phyloP scores from a whole-genome alignment of 2,113 vertebrate species.

The Rhizomys pruinosus region DNA sequence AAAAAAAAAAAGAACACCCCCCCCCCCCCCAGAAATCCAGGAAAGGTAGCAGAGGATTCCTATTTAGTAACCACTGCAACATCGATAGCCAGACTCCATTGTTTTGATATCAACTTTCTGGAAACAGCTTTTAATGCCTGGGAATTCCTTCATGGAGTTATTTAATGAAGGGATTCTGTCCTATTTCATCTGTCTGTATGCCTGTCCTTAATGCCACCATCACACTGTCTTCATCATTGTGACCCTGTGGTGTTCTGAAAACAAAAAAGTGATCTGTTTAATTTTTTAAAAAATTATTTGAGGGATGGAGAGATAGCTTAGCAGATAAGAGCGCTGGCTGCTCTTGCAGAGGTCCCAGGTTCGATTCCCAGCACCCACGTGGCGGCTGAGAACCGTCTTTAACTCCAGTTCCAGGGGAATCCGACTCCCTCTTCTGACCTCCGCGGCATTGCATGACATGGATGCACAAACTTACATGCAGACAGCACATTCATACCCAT shows the following conservation, averaged over 20 bases:
- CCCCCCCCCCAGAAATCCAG: neutral
- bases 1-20: too few relatives aligned
- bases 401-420: too few relatives aligned
- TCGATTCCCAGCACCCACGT: too few relatives aligned
- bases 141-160: neutral
- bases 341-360: too few relatives aligned
- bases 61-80: neutral
- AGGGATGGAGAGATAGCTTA: too few relatives aligned
- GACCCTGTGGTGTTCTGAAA: neutral
- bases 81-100: neutral
- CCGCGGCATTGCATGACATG: too few relatives aligned
- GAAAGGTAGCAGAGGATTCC: neutral
- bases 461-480: too few relatives aligned
- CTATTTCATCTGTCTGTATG: neutral
- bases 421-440: too few relatives aligned
- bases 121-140: neutral
- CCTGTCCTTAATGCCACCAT: neutral
- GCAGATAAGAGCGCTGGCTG: too few relatives aligned
- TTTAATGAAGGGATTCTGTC: neutral
- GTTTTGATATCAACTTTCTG: neutral
- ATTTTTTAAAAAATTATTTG: too few relatives aligned
- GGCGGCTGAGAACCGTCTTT: too few relatives aligned
- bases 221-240: fast-evolving
- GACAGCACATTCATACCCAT: too few relatives aligned
- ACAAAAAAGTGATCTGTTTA: neutral